Evolutionary conservation across 2,888 invertebrate genomes (phyloP).

Genomic region (Bellardia bayeri): DNA sequence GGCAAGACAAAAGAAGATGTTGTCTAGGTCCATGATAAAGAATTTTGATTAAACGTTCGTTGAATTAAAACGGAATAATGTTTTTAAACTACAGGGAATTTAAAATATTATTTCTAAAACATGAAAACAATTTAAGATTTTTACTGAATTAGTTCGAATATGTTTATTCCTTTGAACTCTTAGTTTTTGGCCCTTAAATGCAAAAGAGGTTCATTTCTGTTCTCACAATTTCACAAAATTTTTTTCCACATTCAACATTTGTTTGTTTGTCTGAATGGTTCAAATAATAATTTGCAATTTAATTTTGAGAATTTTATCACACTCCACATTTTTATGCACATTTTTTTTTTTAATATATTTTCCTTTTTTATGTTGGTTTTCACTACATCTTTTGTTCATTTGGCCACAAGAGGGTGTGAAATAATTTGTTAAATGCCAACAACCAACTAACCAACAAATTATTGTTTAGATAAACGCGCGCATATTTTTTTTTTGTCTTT

Average conservation of each 20-base stretch:
- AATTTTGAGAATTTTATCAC: conserved; percentile 45
- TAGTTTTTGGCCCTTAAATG: not conserved
- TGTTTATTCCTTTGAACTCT: too few relatives aligned
- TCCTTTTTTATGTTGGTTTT: conserved; percentile 18
- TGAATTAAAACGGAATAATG: too few relatives aligned
- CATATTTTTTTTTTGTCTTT: conserved; percentile 60
- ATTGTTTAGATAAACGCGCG: conserved; percentile 71
- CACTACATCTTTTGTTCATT: conserved; percentile 62
- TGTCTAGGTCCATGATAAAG: too few relatives aligned
- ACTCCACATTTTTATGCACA: not conserved
- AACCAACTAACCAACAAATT: conserved; percentile 78
- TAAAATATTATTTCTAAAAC: not conserved
- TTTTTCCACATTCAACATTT: not conserved
- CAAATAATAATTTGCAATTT: conserved; percentile 32
- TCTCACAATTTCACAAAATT: not conserved
- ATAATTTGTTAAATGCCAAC: conserved; percentile 75
- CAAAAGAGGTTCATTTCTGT: not conserved
- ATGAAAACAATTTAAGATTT: too few relatives aligned
- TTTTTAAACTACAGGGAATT: too few relatives aligned
- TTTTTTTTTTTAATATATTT: conserved; percentile 25
- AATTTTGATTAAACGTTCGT: too few relatives aligned
- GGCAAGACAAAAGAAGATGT: too few relatives aligned
- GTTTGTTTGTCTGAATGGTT: not conserved
- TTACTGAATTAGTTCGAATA: too few relatives aligned
- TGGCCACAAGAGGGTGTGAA: conserved; percentile 76